A percentile compares a stretch with the other conserved stretches of the same genome.
Conservation (phyloP, 2,888 invertebrate species). For the Ephialtes manifestator region DNA sequence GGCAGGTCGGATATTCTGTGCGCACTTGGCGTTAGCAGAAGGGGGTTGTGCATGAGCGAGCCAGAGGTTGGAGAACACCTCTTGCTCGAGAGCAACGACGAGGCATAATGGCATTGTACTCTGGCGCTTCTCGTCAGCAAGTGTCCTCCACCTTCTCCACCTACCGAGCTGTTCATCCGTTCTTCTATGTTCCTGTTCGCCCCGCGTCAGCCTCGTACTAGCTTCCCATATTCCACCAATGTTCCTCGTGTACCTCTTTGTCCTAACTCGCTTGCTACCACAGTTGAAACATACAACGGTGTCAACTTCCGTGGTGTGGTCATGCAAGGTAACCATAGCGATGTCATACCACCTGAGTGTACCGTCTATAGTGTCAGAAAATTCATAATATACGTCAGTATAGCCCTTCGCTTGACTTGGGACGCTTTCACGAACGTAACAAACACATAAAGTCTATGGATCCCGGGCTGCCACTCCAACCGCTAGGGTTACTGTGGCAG, state of each 20-base stretch:
- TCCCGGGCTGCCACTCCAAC: slow-evolving; percentile 24
- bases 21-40: neutral
- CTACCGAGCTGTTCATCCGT: slow-evolving; percentile 44
- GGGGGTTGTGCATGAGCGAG: slow-evolving; percentile 5
- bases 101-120: slow-evolving; percentile 73
- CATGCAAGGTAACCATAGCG: slow-evolving; percentile 46
- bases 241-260: slow-evolving; percentile 64
- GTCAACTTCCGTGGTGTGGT: slow-evolving; percentile 39
- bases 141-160: slow-evolving; percentile 63
- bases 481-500: neutral
- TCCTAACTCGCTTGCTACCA: slow-evolving; percentile 57
- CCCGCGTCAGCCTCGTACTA: slow-evolving; percentile 46
- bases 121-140: slow-evolving; percentile 71
- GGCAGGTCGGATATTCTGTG: slow-evolving; percentile 47
- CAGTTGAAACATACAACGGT: slow-evolving; percentile 49
- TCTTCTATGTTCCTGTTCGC: slow-evolving; percentile 54
- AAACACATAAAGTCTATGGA: slow-evolving; percentile 19
- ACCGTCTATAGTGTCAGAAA: slow-evolving; percentile 27
- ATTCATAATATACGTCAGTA: slow-evolving; percentile 65
- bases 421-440: slow-evolving; percentile 42
- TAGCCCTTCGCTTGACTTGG: slow-evolving; percentile 10
- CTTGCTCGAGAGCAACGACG: slow-evolving; percentile 48
- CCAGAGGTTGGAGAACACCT: slow-evolving; percentile 35
- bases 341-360: slow-evolving; percentile 51
- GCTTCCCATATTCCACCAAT: slow-evolving; percentile 63